A percentile compares a stretch with the other conserved stretches of the same genome.
Evolutionary conservation across 2,888 invertebrate genomes (phyloP).

Genomic region (Amphipyra berbera): DNA sequence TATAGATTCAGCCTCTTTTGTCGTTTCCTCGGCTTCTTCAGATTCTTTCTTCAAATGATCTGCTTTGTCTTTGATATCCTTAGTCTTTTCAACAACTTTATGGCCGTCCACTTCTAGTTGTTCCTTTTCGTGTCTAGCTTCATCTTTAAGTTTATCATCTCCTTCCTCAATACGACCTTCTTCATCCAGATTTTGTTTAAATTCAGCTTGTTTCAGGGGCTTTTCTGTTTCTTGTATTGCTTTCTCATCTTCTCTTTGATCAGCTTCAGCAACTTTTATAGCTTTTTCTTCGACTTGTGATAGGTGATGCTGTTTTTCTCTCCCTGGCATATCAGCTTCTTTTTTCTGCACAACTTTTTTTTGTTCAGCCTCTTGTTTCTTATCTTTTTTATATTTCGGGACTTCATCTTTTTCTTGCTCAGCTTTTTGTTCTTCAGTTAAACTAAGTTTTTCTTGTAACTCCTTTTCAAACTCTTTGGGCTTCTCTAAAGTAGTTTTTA

Average conservation of each 20-base stretch:
- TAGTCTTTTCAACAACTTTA: not conserved
- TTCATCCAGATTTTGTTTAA: not conserved
- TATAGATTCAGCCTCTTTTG: not conserved
- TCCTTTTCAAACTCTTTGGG: not conserved
- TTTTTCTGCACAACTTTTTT: conserved; percentile 12
- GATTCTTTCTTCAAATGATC: not conserved
- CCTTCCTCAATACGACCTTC: not conserved
- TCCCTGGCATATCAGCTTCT: not conserved
- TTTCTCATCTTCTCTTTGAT: conserved; percentile 1
- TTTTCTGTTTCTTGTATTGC: not conserved
- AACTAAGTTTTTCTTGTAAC: not conserved
- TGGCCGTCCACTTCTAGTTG: not conserved
- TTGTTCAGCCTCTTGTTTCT: not conserved
- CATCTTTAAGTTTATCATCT: not conserved
- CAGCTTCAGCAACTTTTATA: not conserved
- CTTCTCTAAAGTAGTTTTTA: not conserved
- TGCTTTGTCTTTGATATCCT: not conserved
- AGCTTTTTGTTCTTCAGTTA: not conserved
- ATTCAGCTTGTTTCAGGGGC: conserved; percentile 14
- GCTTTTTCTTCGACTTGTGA: not conserved
- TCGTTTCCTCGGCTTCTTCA: not conserved
- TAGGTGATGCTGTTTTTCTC: not conserved
- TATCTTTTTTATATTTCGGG: conserved; percentile 1
- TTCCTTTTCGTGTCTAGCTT: not conserved
- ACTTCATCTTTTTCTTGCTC: not conserved